These are phyloP conservation scores for Hirundichthys speculiger DNA, from an alignment of 2,113 vertebrate species.

Conservation along the genomic window DNA sequence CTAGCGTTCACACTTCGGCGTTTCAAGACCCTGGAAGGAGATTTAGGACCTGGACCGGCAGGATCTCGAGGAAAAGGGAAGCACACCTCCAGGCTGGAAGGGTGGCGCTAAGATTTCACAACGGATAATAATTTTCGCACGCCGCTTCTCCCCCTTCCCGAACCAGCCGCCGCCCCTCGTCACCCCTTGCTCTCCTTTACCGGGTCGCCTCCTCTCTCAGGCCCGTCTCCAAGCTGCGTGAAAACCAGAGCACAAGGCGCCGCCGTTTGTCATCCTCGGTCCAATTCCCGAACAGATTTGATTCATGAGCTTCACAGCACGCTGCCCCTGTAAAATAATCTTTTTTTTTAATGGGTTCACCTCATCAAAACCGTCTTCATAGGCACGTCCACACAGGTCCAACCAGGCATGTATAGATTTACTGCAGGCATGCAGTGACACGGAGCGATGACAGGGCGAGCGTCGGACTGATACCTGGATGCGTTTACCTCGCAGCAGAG, in stretches of 20 bases:
- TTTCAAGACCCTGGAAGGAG: too few species aligned
- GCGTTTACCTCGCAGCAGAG: conserved; percentile 20
- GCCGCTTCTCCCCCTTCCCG: conserved; percentile 15
- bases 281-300: conserved; percentile 7
- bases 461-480: conserved; percentile 37
- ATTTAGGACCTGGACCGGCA: too few species aligned
- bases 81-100: too few species aligned
- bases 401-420: conserved; percentile 51
- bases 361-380: conserved; percentile 8
- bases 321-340: neutral
- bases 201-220: neutral
- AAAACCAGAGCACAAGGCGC: neutral
- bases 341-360: conserved; percentile 7
- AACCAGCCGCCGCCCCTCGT: conserved; percentile 43
- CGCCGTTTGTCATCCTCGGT: conserved; percentile 11
- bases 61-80: too few species aligned
- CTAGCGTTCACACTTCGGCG: too few species aligned
- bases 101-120: too few species aligned
- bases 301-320: conserved; percentile 7
- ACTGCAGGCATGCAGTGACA: conserved; percentile 63
- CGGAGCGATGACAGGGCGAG: conserved; percentile 22
- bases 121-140: too few species aligned
- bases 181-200: too few species aligned
- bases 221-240: too few species aligned
- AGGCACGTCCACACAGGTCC: conserved; percentile 43